Base-by-base conservation (phyloP, 2,888 invertebrate genomes). In the Endotricha flammealis region DNA sequence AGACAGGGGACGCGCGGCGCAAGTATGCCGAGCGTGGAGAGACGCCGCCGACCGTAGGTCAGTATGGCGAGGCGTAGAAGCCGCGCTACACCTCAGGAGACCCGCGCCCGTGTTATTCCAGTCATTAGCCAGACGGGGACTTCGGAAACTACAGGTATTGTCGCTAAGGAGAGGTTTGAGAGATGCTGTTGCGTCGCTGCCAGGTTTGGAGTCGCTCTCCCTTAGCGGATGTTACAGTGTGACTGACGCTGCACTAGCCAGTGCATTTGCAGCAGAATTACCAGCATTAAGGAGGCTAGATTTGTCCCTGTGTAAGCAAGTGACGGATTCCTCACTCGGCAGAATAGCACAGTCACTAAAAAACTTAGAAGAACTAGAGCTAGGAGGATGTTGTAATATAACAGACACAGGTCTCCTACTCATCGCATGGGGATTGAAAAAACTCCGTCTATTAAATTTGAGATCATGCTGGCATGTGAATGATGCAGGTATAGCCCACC, bases 31-130 rank as follows among this genome's bases (percentile, higher is more conserved):
- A 38, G 87, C 93, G 39, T 98, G 97, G 97, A 88, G 96, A 41
- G 97, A 97, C 65, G 97, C 97, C 29, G 94, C 95, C 16, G 97
- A 97, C 77, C 93, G 95, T 57, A 93, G 95, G 56, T 94, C 94
- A 24, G 96, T 98, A 11, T 98, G 98, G 98, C 91, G 95, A 52
- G 96, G 96, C 34, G 96, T 96, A 17, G 96, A 96, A 69, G 97
- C 97, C 1, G 93, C 95, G 54, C 79, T 98, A 45, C 97, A 98
- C 72, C 88, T 98, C 32, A 89, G 95, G 44, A 89, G 93, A 53
- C 92, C 95, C 44, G 93, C 94, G 44, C 93, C 94, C 8, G 93
- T 93, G 53, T 88, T 98, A 38, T 97, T 96, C 79, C 90, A 92
- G 13, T 95, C 95, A 44, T 82, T 98, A 42, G 95, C 95, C 28